These are phyloP conservation scores for Calypte anna DNA, from an alignment of 2,113 vertebrate species.

Conservation along the genomic window DNA sequence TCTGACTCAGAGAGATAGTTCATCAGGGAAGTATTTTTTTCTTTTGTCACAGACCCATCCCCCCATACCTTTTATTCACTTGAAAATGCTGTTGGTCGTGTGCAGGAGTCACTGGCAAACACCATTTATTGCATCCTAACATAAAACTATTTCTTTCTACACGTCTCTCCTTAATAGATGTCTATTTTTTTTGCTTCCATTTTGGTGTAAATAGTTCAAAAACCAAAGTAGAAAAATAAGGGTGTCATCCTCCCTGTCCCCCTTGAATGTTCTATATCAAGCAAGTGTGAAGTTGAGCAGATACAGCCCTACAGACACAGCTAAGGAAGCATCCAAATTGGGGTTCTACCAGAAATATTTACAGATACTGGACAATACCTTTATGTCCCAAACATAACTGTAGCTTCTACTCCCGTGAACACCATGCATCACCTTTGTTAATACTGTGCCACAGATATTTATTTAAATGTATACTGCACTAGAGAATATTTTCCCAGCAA, in stretches of 20 bases:
- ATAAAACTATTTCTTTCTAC: neutral
- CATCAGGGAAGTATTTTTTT: neutral
- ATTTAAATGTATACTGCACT: neutral
- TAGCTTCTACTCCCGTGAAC: neutral
- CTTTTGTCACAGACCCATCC: neutral
- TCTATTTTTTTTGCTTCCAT: neutral
- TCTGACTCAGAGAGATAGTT: constrained; percentile 23
- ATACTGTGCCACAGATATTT: neutral
- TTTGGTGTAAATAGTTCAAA: neutral
- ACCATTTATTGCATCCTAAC: neutral
- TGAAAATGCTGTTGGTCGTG: neutral
- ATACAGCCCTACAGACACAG: neutral
- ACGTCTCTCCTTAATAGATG: neutral
- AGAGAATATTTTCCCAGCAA: neutral
- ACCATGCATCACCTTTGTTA: neutral
- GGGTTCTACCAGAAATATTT: neutral
- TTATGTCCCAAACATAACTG: neutral
- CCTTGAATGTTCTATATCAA: neutral
- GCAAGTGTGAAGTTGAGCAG: neutral
- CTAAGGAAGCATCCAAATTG: neutral
- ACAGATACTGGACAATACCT: neutral
- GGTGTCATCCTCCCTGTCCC: neutral
- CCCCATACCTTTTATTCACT: neutral
- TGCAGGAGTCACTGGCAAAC: neutral
- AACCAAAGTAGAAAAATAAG: neutral